Percentiles rank a stretch among this genome's conserved stretches.
phyloP scores from a whole-genome alignment of 92 coral and sea anemone species.

The Ricordea florida region DNA sequence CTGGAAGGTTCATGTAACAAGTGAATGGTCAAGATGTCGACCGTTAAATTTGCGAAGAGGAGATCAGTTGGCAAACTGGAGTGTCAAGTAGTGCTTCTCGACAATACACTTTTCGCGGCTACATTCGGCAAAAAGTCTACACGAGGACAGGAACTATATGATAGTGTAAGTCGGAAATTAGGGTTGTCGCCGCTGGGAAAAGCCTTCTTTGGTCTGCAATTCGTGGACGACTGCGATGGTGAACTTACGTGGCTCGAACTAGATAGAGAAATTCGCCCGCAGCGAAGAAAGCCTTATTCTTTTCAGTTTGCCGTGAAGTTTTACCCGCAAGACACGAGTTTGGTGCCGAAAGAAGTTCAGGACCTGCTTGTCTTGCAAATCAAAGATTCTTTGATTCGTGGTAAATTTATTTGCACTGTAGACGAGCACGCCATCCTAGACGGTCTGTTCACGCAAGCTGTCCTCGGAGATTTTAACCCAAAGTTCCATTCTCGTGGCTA shows the following conservation, averaged over 20 bases:
- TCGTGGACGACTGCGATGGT: constrained; percentile 83
- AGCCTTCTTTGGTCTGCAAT: constrained; percentile 83
- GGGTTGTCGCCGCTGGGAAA: constrained; percentile 49
- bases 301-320: constrained; percentile 91
- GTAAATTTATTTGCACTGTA: constrained; percentile 66
- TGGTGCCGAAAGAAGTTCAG: constrained; percentile 57
- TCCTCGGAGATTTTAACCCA: constrained; percentile 82
- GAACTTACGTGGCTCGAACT: constrained; percentile 86
- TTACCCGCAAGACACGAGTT: constrained; percentile 64
- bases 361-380: constrained; percentile 79
- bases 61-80: constrained; percentile 42
- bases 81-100: constrained; percentile 83
- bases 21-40: no score
- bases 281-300: constrained; percentile 80
- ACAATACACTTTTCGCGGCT: constrained; percentile 64
- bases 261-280: constrained; percentile 66
- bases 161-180: constrained; percentile 63
- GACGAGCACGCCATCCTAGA: constrained; percentile 82
- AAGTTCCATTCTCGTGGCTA: constrained; percentile 84
- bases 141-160: constrained; percentile 71
- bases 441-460: constrained; percentile 84
- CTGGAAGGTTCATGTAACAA: no score
- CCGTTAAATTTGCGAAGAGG: constrained; percentile 24
- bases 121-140: constrained; percentile 74
- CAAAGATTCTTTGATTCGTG: constrained; percentile 83